Conservation (phyloP, 2,797 vertebrate genomes). For the Alosa sapidissima region DNA sequence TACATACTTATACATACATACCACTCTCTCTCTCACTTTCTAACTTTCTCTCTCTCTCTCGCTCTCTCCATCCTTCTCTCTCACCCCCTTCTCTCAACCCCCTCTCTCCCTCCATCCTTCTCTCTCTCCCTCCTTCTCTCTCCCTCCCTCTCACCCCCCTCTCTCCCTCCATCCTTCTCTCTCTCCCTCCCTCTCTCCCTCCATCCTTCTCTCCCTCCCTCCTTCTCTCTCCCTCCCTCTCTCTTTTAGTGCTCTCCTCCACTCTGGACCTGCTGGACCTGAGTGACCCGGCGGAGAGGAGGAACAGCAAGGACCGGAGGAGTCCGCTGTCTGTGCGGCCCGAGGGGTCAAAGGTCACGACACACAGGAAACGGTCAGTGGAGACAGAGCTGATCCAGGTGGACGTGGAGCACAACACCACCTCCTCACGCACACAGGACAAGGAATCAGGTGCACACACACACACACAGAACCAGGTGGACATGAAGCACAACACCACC, state of each 20-base stretch:
- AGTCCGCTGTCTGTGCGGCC: conserved; percentile 73
- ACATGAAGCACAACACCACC: conserved; percentile 74
- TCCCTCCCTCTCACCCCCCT: conserved; percentile 13
- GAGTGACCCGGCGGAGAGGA: conserved; percentile 89
- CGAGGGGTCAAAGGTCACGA: conserved; percentile 76
- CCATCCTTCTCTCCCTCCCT: not conserved
- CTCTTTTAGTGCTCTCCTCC: conserved; percentile 85
- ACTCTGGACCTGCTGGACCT: conserved; percentile 96
- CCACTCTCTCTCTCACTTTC: no score
- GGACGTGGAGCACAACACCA: conserved; percentile 82
- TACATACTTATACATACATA: no score
- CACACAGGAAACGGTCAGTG: conserved; percentile 87
- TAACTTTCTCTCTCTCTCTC: not conserved
- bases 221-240: conserved; percentile 14
- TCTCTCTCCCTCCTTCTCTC: not conserved
- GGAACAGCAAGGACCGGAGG: conserved; percentile 85
- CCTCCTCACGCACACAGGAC: no score
- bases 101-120: not conserved
- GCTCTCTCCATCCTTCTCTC: not conserved
- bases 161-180: not conserved
- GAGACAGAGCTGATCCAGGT: conserved; percentile 92
- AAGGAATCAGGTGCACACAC: not conserved
- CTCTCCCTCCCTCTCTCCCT: not conserved
- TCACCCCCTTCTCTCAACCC: not conserved
- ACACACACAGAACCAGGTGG: conserved; percentile 69